Evolutionary conservation across 2,113 vertebrate species (phyloP).

Genomic region (Apteryx owenii): DNA sequence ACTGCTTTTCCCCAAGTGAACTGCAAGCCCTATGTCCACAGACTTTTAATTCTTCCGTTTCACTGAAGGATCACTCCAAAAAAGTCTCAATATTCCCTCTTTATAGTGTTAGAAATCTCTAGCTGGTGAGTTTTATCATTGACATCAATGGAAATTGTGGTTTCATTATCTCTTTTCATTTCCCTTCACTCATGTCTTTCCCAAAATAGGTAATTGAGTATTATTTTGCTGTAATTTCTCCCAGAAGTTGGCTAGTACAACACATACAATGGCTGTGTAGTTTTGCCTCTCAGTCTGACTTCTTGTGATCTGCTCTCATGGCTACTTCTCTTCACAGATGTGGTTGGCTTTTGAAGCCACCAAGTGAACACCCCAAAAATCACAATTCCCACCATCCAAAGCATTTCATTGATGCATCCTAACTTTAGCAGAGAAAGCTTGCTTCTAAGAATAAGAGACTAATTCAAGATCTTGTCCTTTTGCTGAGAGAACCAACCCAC

Average conservation of each 20-base stretch:
- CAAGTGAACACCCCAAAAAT: background rate
- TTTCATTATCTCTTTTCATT: background rate
- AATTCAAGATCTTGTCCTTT: background rate
- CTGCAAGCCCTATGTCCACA: background rate
- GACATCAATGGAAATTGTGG: background rate
- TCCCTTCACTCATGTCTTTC: background rate
- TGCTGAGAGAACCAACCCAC: background rate
- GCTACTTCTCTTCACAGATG: background rate
- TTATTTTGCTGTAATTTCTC: background rate
- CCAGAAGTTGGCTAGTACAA: background rate
- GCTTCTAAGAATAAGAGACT: background rate
- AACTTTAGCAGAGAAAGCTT: background rate
- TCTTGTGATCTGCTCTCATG: background rate
- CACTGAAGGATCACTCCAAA: background rate
- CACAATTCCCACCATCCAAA: background rate
- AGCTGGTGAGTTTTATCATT: background rate
- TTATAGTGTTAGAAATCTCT: background rate
- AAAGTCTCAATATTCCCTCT: background rate
- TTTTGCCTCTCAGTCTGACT: background rate
- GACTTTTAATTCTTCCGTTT: background rate
- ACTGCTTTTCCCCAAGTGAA: background rate
- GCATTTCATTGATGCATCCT: background rate
- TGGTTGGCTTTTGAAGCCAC: background rate
- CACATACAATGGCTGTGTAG: background rate
- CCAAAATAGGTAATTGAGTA: background rate